Base-by-base conservation (phyloP, 2,888 invertebrate species). In the Acronicta leporina region DNA sequence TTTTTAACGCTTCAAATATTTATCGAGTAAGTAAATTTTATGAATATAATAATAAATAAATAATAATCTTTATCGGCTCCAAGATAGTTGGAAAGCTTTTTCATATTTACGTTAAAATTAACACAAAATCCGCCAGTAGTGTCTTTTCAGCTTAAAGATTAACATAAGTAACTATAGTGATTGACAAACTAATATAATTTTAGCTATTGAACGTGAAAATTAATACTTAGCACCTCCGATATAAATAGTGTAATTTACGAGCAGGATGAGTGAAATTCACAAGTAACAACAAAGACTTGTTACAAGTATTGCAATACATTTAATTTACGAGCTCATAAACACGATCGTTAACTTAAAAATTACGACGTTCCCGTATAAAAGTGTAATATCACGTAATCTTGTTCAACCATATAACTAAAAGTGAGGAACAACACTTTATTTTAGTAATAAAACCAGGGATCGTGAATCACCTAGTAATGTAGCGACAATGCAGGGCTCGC, bases 271-370 rank as follows among this genome's bases (percentile, higher is more conserved):
- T 61, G 55, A 66, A 70, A 51, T 51, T 59, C 33, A 43, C 54
- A 51, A 43, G 14, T 63, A 48, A 52, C 53, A 65, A 50, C 57
- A 72, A 65, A 64, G 60, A 30, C 44, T 50, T 45, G 50, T 58
- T 56, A 57, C 59, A 67, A 66, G 68, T 80, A 75, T 75, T 54
- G 71, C 77, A 79, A 81, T 73, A 66, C 56, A 64, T 5, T 68
- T 77, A 79, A 86, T 86, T 88, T 86, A 85, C 60, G 76, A 76
- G 46, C 59, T 54, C 74, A 85, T 86, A 84, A 88, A 84, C 54
- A 63, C 30, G 70, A 67, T 81, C 81, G 78, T 85, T 82, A 86
- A 84, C 71, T 68, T 72, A 81, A 83, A 86, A 83, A 77, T 78
- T 81, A 85, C 72, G 71, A 71, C 61, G 62, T 66, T 82, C 69